Base-by-base conservation (phyloP, 2,113 vertebrate genomes). In the Grammomys dolichurus region DNA sequence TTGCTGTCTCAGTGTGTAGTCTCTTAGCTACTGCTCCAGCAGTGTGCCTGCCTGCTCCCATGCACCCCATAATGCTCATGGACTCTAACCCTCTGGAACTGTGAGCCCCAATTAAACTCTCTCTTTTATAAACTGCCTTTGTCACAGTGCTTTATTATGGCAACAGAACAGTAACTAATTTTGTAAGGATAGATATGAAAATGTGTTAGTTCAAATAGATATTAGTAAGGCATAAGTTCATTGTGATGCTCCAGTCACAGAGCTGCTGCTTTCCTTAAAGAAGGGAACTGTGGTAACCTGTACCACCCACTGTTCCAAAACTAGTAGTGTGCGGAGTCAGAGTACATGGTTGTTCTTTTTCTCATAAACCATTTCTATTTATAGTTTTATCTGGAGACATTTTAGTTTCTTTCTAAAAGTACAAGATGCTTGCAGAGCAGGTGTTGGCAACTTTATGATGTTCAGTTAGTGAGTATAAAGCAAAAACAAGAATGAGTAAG, bases 291-390 rank as follows among this genome's bases (percentile, higher is more conserved):
- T 85, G 43, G 33, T 46, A 91, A 63, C 76, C 48, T 93, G 11
- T 90, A 70, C 3, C 81, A 76, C 69, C 17, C 16, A 69, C 19
- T 90, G 43, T 91, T 87, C 17, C 12, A 78, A 75, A 93, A 72
- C 12, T 89, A 46, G 51, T 51, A 77, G 60, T 65, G 40, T 81
- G 40, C 82, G 10, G 46, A 48, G 91, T 80, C 78, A 43, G 90
- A 94, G 43, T 89, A 82, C 54, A 40, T 91, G 12, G 86, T 58
- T 89, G 89, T 93, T 92, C 31, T 93, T 93, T 95, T 92, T 78
- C 60, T n/a, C 31, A 24, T 48, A 33, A 76, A 89, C 78, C 7
- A 93, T 91, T 93, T 91, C 40, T 73, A 63, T 90, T 65, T 81
- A 54, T 28, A 67, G 43, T 90, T 69, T 94, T 92, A 20, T 60